Conservation (phyloP, 2,888 invertebrate species). For the Tipula vernalis region DNA sequence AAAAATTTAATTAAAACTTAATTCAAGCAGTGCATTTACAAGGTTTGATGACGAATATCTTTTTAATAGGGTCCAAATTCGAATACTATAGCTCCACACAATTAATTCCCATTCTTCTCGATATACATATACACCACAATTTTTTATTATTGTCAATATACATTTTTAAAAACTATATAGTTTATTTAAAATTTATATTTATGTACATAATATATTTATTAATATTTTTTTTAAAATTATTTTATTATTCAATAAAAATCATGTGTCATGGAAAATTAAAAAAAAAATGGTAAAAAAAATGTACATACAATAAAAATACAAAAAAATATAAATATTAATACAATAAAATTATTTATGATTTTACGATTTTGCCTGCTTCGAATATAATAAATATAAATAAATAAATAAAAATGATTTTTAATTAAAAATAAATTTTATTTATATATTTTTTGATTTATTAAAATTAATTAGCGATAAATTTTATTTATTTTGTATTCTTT, state of each 20-base stretch:
- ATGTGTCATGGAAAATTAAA: not conserved
- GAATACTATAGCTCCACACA: not conserved
- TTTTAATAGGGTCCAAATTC: not conserved
- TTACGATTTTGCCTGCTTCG: not conserved
- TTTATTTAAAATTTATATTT: not conserved
- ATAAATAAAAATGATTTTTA: not conserved
- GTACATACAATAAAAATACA: not conserved
- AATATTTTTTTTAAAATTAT: not conserved
- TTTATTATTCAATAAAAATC: not conserved
- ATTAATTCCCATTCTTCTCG: no score
- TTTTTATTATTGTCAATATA: not conserved
- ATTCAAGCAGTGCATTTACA: not conserved
- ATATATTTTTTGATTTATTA: not conserved
- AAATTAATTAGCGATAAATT: not conserved
- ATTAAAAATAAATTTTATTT: not conserved
- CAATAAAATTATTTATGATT: not conserved
- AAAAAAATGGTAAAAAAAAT: not conserved
- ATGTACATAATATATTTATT: not conserved
- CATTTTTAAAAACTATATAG: not conserved
- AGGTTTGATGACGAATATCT: not conserved
- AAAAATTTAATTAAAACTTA: not conserved
- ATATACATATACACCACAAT: not conserved
- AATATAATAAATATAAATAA: not conserved
- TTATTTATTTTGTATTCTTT: not conserved
- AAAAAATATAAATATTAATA: not conserved